Evolutionary conservation across 2,797 vertebrate genomes (phyloP), one percentile per base, ranked within the genome.

Genomic region (Anguilla obscura): DNA sequence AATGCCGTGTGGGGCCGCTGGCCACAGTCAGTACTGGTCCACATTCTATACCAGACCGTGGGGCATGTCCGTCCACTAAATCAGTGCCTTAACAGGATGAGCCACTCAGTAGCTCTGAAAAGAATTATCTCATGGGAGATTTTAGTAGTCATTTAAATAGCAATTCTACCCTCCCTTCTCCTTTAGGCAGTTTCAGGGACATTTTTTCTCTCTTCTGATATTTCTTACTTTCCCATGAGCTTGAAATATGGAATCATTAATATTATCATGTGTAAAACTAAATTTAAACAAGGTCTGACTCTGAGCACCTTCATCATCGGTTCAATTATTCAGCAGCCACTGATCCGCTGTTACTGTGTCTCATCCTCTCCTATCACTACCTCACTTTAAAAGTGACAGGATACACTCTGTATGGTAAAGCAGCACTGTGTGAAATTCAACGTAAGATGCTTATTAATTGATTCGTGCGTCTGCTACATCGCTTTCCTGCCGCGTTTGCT

Each of bases 401-500:
- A n/a, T n/a, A 48, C 10, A 45, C 33, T 79, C 12, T 18, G 3
- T 79, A 36, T 16, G 74, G 33, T n/a, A 30, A 85, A 60, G 84
- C 54, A 4, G 50, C n/a, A 16, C 52, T 33, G 33, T 85, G 84
- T 58, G 84, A 56, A 56, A 18, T 85, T 58, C 50, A n/a, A 56
- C n/a, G 6, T 82, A 2, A 82, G 21, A 82, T 82, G 8, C 79
- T 48, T 21, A 82, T 50, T 48, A 48, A 82, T 82, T 82, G 33
- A 79, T 79, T 79, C 3, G 21, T 79, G 27, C 24, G 5, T 79
- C 21, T 58, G 85, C 83, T 85, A 69, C 76, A 48, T 85, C 87
- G 27, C 83, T 88, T 84, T 63, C 69, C 79, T 87, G 52, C 56
- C 36, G 36, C 60, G 60, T 86, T 79, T n/a, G 56, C 69, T 85